Conservation (phyloP, 2,888 invertebrate species). For the Sipunculus nudus region DNA sequence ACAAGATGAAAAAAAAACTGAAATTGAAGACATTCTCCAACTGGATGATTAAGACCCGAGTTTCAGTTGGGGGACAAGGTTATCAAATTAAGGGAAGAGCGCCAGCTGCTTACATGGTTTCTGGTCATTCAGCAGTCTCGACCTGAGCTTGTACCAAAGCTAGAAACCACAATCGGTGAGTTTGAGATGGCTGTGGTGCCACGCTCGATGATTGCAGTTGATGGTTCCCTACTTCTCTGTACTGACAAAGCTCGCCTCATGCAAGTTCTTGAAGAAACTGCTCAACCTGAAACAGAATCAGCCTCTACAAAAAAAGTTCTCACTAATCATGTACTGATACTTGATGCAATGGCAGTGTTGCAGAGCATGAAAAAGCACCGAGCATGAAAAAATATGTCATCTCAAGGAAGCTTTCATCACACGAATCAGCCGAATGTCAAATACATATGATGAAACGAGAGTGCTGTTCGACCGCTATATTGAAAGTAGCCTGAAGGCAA, state of each 20-base stretch:
- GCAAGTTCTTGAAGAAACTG: conserved; percentile 13
- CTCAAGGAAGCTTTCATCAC: conserved; percentile 7
- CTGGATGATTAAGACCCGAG: neutral
- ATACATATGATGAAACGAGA: neutral
- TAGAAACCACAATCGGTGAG: conserved; percentile 18
- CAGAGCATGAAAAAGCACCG: conserved; percentile 23
- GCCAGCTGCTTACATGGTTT: conserved; percentile 8
- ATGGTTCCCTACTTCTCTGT: conserved; percentile 22
- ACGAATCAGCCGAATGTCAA: neutral
- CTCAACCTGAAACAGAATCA: too few species aligned
- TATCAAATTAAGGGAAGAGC: conserved; percentile 10
- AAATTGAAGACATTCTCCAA: conserved; percentile 12
- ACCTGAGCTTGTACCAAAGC: conserved; percentile 18
- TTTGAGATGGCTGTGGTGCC: conserved; percentile 21
- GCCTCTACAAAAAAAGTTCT: too few species aligned
- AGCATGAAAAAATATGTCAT: conserved; percentile 14
- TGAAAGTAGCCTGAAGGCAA: conserved; percentile 11
- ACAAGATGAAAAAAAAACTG: conserved; percentile 11
- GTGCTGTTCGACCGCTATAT: conserved; percentile 16
- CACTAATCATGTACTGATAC: too few species aligned
- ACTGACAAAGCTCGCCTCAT: conserved; percentile 22
- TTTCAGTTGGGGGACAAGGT: conserved; percentile 1
- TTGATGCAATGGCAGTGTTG: conserved; percentile 25
- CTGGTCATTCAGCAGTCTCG: conserved; percentile 7
- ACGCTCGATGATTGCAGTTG: conserved; percentile 12